Conservation (phyloP, 2,797 vertebrate genomes). For the Manis crassicaudata region DNA sequence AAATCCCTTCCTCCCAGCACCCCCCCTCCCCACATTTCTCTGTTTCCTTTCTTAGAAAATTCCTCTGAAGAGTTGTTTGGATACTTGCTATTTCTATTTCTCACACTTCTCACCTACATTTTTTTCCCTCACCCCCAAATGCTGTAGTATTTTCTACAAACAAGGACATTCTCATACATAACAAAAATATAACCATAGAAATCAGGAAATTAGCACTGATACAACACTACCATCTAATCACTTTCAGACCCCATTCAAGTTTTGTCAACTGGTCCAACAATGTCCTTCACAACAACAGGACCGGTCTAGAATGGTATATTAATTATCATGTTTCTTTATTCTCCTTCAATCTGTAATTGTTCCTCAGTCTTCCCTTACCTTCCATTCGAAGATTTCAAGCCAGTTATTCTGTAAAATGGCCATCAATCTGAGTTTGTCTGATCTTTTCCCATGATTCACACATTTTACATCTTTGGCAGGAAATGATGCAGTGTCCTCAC, state of each 20-base stretch:
- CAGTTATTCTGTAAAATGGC: constrained; percentile 15
- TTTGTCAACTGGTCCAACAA: constrained; percentile 14
- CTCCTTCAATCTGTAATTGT: not conserved
- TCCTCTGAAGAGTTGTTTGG: not conserved
- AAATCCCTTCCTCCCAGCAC: not conserved
- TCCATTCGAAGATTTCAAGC: not conserved
- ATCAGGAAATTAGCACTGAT: not conserved
- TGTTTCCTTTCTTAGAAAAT: constrained; percentile 40
- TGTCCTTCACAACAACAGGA: not conserved
- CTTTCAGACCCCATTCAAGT: not conserved
- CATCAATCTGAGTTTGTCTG: constrained; percentile 21
- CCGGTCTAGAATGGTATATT: not conserved
- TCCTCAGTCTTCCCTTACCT: not conserved
- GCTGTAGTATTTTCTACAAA: constrained; percentile 32
- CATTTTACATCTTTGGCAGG: not conserved
- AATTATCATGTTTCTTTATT: not conserved
- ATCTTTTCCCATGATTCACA: not conserved
- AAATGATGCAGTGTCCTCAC: not conserved
- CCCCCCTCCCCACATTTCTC: not conserved
- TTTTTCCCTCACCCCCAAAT: not conserved
- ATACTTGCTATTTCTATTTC: not conserved
- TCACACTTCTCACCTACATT: not conserved
- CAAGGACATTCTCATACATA: not conserved
- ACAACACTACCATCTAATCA: constrained; percentile 33
- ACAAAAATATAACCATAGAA: constrained; percentile 1